Base-by-base conservation (phyloP, 2,888 invertebrate genomes). In the Electrophaes corylata region DNA sequence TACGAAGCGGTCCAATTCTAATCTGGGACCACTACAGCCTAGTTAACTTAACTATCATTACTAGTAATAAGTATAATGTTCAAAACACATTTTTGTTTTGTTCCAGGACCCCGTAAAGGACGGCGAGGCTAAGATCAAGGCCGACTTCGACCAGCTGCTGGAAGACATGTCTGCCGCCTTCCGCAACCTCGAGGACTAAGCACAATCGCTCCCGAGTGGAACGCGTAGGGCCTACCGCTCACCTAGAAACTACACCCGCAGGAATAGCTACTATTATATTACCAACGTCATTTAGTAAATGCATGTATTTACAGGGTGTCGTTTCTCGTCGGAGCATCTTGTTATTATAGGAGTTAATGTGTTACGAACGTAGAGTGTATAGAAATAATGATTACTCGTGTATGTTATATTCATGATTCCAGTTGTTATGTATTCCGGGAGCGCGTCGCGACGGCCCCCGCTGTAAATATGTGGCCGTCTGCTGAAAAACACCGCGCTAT, bases 91-190 rank as follows among this genome's bases (percentile, higher is more conserved):
- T 6, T n/a, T 6, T 20, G 23, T 41, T 12, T n/a, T 4, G 0
- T 40, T 23, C 33, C 81, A 97, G 97, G 99, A 99, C 91, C 99
- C 99, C 43, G 97, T 98, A 20, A 98, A 98, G 89, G 99, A 99
- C 74, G 99, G 99, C 54, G 99, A 99, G 87, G 95, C 95, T 11
- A 99, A 99, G 92, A 98, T 99, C 88, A 97, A 97, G 90, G 95
- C 96, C 44, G 99, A 99, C 81, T 99, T 97, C 88, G 99, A 99
- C 85, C 98, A 98, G 80, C 93, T 99, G 54, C 94, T 98, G 76
- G 99, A 99, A 89, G 98, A 98, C 84, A 98, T 99, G 93, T 97
- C 98, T 75, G 96, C 97, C 82, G 97, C 98, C 74, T 99, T 99
- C 94, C 96, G 99, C 88, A 99, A 98, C 93, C 94, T 99, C 81